phyloP scores from a whole-genome alignment of 92 coral and sea anemone genomes.

The Virgularia gustaviana region DNA sequence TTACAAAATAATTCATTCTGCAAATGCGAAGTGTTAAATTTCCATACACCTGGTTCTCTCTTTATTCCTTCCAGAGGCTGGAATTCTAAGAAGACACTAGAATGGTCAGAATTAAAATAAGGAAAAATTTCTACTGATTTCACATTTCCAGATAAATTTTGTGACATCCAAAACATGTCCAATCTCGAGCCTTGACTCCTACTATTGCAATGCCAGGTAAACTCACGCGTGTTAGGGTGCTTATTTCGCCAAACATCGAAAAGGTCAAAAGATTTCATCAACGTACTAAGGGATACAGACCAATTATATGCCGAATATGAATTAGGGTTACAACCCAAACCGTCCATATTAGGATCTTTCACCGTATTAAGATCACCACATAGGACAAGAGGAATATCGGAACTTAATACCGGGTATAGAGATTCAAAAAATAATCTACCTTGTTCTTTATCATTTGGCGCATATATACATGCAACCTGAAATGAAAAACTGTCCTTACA shows the following conservation, averaged over 20 bases:
- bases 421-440: too few species aligned
- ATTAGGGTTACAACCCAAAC: neutral
- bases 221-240: neutral
- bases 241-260: constrained; percentile 46
- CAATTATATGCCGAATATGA: constrained; percentile 24
- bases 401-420: too few species aligned
- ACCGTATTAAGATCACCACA: too few species aligned
- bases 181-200: constrained; percentile 41
- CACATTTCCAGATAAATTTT: neutral
- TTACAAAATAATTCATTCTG: neutral
- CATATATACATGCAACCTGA: neutral
- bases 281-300: neutral
- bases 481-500: neutral
- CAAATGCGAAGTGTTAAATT: neutral
- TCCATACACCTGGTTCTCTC: constrained; percentile 16
- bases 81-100: too few species aligned
- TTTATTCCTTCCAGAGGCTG: too few species aligned
- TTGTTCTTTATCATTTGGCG: neutral
- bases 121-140: constrained; percentile 20
- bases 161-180: constrained; percentile 41
- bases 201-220: constrained; percentile 36
- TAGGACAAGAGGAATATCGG: too few species aligned
- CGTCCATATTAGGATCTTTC: neutral
- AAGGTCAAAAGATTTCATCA: neutral
- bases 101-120: constrained; percentile 46